These are phyloP conservation scores for Drosophila helvetica DNA, from an alignment of 2,888 invertebrate genomes.

Conservation along the genomic window DNA sequence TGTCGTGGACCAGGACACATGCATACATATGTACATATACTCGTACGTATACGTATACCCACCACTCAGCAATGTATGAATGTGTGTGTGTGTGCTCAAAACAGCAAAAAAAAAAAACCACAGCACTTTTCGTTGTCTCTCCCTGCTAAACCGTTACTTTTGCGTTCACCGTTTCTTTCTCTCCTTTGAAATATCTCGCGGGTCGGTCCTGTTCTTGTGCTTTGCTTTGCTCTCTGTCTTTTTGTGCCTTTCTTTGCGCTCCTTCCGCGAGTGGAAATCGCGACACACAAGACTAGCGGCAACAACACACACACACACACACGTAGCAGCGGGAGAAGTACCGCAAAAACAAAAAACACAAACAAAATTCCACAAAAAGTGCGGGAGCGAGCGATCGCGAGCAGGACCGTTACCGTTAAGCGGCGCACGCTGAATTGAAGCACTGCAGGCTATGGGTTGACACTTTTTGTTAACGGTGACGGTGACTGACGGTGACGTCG, in stretches of 20 bases:
- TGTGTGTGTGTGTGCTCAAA: background rate
- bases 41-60: background rate
- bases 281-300: background rate
- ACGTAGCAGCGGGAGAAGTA: background rate
- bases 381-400: conserved; percentile 28
- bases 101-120: background rate
- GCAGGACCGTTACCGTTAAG: conserved; percentile 68
- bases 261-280: background rate
- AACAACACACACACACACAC: background rate
- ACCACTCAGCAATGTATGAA: background rate
- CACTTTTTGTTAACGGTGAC: conserved; percentile 62
- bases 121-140: background rate
- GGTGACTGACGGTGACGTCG: conserved; percentile 39
- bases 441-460: conserved; percentile 65
- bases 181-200: background rate
- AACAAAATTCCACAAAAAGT: conserved; percentile 13
- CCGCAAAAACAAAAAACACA: background rate
- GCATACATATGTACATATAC: background rate
- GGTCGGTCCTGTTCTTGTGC: background rate
- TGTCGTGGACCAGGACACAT: conserved; percentile 1
- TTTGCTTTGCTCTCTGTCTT: background rate
- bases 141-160: background rate
- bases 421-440: conserved; percentile 71
- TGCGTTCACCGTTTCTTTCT: background rate
- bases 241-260: background rate